Base-by-base conservation (phyloP, 2,888 invertebrate genomes). In the Formica aserva region DNA sequence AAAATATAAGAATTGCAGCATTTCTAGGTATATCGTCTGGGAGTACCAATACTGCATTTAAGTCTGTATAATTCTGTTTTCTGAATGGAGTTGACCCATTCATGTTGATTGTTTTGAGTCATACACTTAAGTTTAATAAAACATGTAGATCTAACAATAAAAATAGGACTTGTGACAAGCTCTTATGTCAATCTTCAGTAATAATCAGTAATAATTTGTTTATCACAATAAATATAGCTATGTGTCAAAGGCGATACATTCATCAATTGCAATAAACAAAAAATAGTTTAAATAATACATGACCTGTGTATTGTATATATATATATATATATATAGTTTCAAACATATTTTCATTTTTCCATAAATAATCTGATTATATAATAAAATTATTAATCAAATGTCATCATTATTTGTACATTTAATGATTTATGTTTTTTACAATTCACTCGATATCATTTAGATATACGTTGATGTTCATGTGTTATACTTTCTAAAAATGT, bases 1-100 rank as follows among this genome's bases (percentile, higher is more conserved):
- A 87, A 87, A 87, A 88, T 88, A 86, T 86, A 87, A 85, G 85
- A 83, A 84, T 83, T 80, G 80, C 66, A 85, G 81, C 82, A 84
- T 75, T 82, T 85, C 60, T 66, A 82, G 52, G 32, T 82, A 81
- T 52, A 85, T 41, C 48, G 60, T 55, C 63, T 72, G 65, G 65
- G 72, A 66, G 4, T 52, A 35, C 32, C 81, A 85, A 83, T 85
- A 82, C 72, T 63, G 67, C 74, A 72, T 80, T 85, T 82, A 62
- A 82, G 65, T 78, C 41, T 41, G 55, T 32, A 22, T 78, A 83
- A 83, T 65, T 69, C 32, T 22, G 45, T 60, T 62, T 67, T 6
- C 35, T 35, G 35, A 69, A 78, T 69, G 22, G n/a, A 22, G 62
- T 26, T 45, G n/a, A 9, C 15, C 60, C 45, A 60, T 78, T 62